Percentiles rank a stretch among this genome's conserved stretches.
These are phyloP conservation scores for Rhea pennata DNA, from an alignment of 2,113 vertebrate genomes.

Conservation along the genomic window DNA sequence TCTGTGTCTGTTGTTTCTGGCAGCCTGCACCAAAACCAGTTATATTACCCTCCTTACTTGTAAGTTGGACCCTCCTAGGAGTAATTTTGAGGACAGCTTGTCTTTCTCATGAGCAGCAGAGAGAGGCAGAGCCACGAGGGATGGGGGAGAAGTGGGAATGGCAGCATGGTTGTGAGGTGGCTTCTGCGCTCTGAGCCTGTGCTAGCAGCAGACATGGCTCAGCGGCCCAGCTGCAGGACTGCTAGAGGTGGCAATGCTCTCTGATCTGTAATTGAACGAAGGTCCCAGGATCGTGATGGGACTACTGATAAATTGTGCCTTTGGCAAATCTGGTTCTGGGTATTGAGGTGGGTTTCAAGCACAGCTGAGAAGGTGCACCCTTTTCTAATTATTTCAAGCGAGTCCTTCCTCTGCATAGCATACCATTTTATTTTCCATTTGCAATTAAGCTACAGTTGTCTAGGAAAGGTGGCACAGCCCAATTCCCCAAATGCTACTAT, in stretches of 20 bases:
- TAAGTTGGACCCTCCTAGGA: constrained; percentile 11
- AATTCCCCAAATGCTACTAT: neutral
- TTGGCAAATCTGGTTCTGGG: neutral
- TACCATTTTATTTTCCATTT: neutral
- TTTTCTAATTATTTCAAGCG: neutral
- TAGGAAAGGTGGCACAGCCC: neutral
- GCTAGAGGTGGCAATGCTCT: neutral
- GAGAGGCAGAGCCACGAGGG: neutral
- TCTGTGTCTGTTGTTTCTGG: constrained; percentile 28
- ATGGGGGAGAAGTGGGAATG: neutral
- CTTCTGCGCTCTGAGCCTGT: neutral
- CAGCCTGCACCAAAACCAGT: constrained; percentile 40
- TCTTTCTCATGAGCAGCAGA: neutral
- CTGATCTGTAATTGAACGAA: neutral
- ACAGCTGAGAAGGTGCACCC: neutral
- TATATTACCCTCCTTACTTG: constrained; percentile 40
- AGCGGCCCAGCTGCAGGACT: neutral
- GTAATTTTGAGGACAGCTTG: constrained; percentile 22
- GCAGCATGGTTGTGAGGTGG: constrained; percentile 1
- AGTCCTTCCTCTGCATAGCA: rapidly evolving
- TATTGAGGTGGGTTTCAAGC: neutral
- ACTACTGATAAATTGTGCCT: neutral
- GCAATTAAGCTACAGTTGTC: neutral
- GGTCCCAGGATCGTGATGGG: rapidly evolving
- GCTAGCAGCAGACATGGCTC: neutral